A percentile compares a stretch with the other conserved stretches of the same genome.
Evolutionary conservation across 2,113 vertebrate species (phyloP).

Genomic region (Eulacestoma nigropectus): DNA sequence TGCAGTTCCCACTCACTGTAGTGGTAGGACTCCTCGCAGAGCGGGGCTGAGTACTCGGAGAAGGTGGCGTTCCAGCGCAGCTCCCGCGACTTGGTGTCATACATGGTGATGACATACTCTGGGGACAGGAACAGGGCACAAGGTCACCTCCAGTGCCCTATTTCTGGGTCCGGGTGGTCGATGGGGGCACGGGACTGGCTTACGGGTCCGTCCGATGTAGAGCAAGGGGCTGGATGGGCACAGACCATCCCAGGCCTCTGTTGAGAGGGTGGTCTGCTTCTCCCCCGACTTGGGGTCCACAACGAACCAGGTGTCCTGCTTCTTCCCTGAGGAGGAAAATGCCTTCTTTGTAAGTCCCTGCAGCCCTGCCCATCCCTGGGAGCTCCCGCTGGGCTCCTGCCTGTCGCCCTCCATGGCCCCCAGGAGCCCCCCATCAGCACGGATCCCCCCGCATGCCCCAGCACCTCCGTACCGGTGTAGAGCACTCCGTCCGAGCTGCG

Average conservation of each 20-base stretch:
- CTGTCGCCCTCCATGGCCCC: fast-evolving
- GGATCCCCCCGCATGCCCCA: fast-evolving
- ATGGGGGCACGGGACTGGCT: background rate
- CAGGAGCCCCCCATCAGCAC: fast-evolving
- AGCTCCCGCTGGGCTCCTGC: fast-evolving
- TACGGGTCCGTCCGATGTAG: constrained; percentile 93
- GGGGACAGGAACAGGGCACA: background rate
- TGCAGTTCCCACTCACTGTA: constrained; percentile 78
- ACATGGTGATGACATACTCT: constrained; percentile 97
- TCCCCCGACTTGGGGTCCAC: constrained; percentile 94
- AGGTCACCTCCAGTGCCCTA: background rate
- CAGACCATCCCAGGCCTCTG: constrained; percentile 81
- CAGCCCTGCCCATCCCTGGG: fast-evolving
- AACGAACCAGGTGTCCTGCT: constrained; percentile 93
- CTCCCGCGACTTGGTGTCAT: constrained; percentile 86
- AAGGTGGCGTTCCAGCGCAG: constrained; percentile 93
- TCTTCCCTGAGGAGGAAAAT: constrained; percentile 78
- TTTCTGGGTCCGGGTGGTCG: fast-evolving
- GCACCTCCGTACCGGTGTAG: constrained; percentile 79
- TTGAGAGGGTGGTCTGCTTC: constrained; percentile 88
- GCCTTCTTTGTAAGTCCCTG: fast-evolving
- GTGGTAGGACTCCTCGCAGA: constrained; percentile 76
- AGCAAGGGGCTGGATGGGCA: constrained; percentile 84
- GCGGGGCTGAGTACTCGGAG: constrained; percentile 85
- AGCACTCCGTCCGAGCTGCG: constrained; percentile 92